Conservation (phyloP, 64 coral and sea anemone species). For the Porites australiensis region DNA sequence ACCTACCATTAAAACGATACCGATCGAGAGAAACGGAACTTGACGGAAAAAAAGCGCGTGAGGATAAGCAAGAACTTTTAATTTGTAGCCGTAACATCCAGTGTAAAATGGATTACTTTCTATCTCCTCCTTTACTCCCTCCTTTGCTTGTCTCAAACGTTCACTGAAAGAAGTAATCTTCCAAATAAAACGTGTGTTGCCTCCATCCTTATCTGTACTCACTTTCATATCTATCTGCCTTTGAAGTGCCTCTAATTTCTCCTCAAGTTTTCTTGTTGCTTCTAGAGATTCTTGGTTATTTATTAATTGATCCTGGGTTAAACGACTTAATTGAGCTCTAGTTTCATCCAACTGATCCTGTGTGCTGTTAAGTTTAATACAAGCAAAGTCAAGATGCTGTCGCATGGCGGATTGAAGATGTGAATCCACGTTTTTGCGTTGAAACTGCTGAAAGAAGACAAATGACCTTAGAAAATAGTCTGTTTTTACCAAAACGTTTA, state of each 20-base stretch:
- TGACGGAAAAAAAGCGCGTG: background rate
- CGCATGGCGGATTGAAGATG: background rate
- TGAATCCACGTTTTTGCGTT: background rate
- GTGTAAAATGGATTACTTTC: background rate
- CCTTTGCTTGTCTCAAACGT: background rate
- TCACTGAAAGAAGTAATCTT: background rate
- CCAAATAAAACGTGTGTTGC: background rate
- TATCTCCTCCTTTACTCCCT: background rate
- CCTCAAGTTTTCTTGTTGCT: background rate
- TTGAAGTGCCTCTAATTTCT: background rate
- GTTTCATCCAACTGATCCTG: background rate
- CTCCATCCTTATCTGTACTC: no score
- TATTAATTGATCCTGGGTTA: background rate
- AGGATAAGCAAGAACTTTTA: background rate
- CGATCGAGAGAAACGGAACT: no score
- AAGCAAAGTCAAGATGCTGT: background rate
- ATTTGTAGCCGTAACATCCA: background rate
- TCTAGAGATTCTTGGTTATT: no score
- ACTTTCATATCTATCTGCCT: background rate
- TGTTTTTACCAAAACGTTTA: no score
- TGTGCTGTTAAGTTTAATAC: background rate
- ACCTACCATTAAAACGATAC: no score
- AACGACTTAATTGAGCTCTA: background rate
- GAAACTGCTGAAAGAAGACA: background rate
- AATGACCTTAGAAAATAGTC: no score